Evolutionary conservation across 2,113 vertebrate species (phyloP).

Genomic region (Catagonus wagneri): DNA sequence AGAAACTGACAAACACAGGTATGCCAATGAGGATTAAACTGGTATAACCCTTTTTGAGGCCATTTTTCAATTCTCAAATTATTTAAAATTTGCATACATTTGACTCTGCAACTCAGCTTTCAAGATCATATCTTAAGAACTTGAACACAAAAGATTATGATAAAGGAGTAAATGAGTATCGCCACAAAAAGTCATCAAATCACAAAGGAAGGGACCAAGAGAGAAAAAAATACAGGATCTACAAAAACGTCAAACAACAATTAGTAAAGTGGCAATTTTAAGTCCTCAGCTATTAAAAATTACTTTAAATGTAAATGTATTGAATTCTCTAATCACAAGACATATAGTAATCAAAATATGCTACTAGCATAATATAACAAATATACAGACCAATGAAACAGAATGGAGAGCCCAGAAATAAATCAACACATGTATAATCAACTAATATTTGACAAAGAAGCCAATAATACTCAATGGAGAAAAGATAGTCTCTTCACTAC

Average conservation of each 20-base stretch:
- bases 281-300: neutral
- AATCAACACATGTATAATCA: neutral
- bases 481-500: neutral
- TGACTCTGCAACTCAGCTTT: neutral
- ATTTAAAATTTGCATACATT: neutral
- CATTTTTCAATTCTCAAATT: neutral
- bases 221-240: neutral
- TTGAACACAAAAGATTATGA: neutral
- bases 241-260: neutral
- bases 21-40: neutral
- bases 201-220: neutral
- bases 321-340: neutral
- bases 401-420: neutral
- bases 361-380: neutral
- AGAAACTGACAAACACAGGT: neutral
- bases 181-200: neutral
- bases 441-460: neutral
- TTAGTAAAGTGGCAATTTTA: neutral
- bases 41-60: neutral
- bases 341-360: neutral
- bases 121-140: neutral
- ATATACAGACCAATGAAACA: neutral
- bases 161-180: neutral
- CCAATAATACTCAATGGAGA: neutral
- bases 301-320: neutral